Conservation (phyloP, 2,888 invertebrate species). For the Cybosia mesomella region DNA sequence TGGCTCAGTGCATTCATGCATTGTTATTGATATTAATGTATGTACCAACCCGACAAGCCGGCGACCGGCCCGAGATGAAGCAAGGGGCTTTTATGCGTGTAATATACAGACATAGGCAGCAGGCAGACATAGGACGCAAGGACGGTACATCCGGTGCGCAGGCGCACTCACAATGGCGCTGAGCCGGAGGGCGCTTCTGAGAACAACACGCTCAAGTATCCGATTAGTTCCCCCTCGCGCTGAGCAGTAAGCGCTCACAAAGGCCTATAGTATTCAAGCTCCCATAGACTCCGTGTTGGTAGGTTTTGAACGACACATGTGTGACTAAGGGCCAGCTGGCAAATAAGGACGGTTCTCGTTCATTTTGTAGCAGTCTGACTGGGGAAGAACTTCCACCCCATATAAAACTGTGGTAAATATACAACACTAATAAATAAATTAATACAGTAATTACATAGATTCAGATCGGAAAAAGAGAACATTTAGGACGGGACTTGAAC, state of each 20-base stretch:
- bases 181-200: background rate
- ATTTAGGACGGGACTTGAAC: no score
- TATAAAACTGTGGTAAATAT: no score
- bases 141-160: background rate
- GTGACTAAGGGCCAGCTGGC: background rate
- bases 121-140: background rate
- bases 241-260: background rate
- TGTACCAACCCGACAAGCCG: background rate
- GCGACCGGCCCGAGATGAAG: background rate
- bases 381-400: background rate
- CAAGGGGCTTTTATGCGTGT: background rate
- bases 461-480: no score
- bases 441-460: no score
- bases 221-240: conserved; percentile 5
- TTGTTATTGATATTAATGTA: conserved; percentile 16
- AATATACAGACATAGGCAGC: background rate
- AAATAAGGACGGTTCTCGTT: background rate
- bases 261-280: background rate
- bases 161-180: background rate
- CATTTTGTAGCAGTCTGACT: background rate
- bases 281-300: background rate
- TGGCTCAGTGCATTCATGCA: conserved; percentile 3
- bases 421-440: no score
- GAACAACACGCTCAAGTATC: background rate
- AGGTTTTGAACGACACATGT: background rate